Evolutionary conservation across 2,888 invertebrate species (phyloP).

Genomic region (Griposia aprilina): DNA sequence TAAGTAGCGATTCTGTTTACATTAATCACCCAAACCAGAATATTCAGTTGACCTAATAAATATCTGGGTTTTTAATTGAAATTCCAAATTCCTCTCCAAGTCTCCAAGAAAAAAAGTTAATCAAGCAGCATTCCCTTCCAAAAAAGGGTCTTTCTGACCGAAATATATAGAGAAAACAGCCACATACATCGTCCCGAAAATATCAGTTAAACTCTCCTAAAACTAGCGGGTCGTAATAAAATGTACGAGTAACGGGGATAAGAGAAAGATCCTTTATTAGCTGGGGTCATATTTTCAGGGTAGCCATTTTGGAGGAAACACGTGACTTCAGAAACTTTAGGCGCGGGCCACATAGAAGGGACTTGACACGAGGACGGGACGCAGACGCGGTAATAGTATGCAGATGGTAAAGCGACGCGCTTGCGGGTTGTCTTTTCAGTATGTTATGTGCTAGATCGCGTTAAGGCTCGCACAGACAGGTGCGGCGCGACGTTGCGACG

Average conservation of each 20-base stretch:
- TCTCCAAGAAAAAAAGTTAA: background rate
- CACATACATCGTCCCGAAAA: conserved; percentile 8
- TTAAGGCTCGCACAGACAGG: background rate
- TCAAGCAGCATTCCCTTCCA: background rate
- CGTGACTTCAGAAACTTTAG: conserved; percentile 30
- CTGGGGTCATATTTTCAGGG: conserved; percentile 6
- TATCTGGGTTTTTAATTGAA: background rate
- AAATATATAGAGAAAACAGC: conserved; percentile 31
- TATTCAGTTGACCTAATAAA: background rate
- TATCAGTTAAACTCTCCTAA: conserved; percentile 32
- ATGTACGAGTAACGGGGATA: conserved; percentile 41
- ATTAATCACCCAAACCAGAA: background rate
- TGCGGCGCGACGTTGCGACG: no score
- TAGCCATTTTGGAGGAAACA: conserved; percentile 30
- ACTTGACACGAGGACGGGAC: background rate
- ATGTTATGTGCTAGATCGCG: background rate
- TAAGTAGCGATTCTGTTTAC: background rate
- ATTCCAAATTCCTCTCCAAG: background rate
- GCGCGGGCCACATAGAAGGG: background rate
- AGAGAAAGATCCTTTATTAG: conserved; percentile 44
- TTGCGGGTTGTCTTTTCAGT: background rate
- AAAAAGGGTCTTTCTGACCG: conserved; percentile 19
- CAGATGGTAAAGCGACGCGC: background rate
- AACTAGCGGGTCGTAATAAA: conserved; percentile 51
- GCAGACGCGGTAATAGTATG: background rate